Base-by-base conservation (phyloP, 1,140 invertebrate species). In the Mamestra configurata region DNA sequence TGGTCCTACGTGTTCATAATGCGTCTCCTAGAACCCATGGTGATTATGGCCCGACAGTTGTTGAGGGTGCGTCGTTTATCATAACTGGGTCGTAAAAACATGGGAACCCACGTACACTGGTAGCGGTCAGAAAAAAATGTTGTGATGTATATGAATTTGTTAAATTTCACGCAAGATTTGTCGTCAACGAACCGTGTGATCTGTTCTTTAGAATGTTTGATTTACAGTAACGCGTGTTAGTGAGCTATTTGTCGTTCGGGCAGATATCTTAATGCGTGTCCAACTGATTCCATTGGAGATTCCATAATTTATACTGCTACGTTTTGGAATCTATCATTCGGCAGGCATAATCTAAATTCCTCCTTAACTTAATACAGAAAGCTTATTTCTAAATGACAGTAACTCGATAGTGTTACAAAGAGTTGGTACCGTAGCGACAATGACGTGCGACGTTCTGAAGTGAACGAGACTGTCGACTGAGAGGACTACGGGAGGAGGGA, bases 71-170 rank as follows among this genome's bases (percentile, higher is more conserved):
- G 83, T 88, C 88, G 84, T 88, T 80, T 79, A 84, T 86, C 84
- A 88, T 88, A 88, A 82, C 66, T 73, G 49, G 77, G 51, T 85
- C 84, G 85, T 92, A 89, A 91, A 89, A 90, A 87, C 84, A 82
- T 86, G 66, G 78, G 73, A 88, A 88, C 88, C 89, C 89, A 88
- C 82, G 27, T 79, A 81, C 78, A 76, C 49, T 55, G 77, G 77
- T 82, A 83, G 77, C 27, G 53, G 61, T 43, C 15, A 72, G 59
- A 80, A 79, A 85, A 82, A 85, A 82, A 84, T 55, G 24, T 72
- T 66, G 66, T 68, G 53, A 77, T 80, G 73, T 82, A 81, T 84
- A 77, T 35, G 61, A 85, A 87, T 86, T 86, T 88, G 87, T 89
- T 85, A 88, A 77, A 85, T 89, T 90, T 90, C 84, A 90, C 87